Conservation (phyloP, 2,888 invertebrate genomes). For the Anorthoa munda region DNA sequence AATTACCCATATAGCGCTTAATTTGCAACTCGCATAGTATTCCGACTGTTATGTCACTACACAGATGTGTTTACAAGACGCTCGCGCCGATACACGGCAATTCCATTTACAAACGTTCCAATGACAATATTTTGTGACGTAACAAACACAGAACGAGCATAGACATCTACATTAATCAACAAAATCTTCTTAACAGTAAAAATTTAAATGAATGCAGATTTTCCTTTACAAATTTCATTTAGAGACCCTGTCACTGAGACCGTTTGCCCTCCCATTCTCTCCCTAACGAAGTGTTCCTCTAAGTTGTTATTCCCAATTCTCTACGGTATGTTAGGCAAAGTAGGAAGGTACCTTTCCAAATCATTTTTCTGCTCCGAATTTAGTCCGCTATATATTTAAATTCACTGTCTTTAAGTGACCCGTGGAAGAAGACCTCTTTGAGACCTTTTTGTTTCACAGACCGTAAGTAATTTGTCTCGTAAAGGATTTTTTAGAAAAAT, state of each 20-base stretch:
- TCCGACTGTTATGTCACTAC: constrained; percentile 26
- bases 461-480: constrained; percentile 27
- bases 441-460: constrained; percentile 28
- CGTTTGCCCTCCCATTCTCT: constrained; percentile 71
- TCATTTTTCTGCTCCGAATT: constrained; percentile 61
- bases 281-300: constrained; percentile 73
- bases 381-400: constrained; percentile 58
- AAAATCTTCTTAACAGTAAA: constrained; percentile 52
- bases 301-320: constrained; percentile 75
- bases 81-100: constrained; percentile 56
- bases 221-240: constrained; percentile 72
- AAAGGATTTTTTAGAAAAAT: constrained; percentile 11
- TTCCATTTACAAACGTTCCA: constrained; percentile 64
- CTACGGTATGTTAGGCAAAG: constrained; percentile 73
- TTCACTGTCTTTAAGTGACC: constrained; percentile 56
- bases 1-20: constrained; percentile 34
- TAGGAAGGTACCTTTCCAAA: constrained; percentile 64
- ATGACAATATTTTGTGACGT: constrained; percentile 59
- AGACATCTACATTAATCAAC: constrained; percentile 54
- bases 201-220: constrained; percentile 67
- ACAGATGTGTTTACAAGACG: constrained; percentile 50
- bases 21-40: constrained; percentile 34
- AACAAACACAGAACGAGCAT: constrained; percentile 41
- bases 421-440: constrained; percentile 22
- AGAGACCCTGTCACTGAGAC: constrained; percentile 68